Evolutionary conservation across 2,888 invertebrate genomes (phyloP).

Genomic region (Xestia c-nigrum): DNA sequence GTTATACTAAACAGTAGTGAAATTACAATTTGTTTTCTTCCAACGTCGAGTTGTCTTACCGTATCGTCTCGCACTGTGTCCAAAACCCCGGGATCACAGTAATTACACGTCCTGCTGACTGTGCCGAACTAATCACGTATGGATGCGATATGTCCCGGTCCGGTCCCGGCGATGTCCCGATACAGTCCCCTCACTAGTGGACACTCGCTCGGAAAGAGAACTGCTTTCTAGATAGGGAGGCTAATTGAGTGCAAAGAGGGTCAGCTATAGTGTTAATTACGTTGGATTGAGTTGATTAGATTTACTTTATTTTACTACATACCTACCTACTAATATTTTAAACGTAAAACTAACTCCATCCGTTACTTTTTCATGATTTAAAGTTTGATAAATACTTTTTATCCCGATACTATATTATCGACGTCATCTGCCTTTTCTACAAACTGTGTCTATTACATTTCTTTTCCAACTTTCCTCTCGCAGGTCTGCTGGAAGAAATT

Average conservation of each 20-base stretch:
- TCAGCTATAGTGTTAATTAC: constrained; percentile 14
- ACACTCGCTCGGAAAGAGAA: constrained; percentile 44
- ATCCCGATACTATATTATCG: not conserved
- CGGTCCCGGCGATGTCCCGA: constrained; percentile 37
- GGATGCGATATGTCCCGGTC: constrained; percentile 39
- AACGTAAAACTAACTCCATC: not conserved
- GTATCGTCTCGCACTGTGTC: constrained; percentile 8
- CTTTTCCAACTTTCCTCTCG: too few species aligned
- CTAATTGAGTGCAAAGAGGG: constrained; percentile 50
- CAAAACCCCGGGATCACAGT: constrained; percentile 33
- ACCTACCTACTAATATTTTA: too few species aligned
- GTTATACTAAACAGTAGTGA: not conserved
- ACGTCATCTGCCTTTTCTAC: too few species aligned
- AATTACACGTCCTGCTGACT: constrained; percentile 70
- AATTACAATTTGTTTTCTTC: not conserved
- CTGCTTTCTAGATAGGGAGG: constrained; percentile 10
- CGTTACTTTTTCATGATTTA: not conserved
- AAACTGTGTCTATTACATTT: too few species aligned
- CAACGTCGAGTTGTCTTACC: constrained; percentile 35
- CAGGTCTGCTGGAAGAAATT: too few species aligned
- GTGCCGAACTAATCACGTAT: constrained; percentile 56
- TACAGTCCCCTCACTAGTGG: constrained; percentile 50
- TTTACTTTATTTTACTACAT: not conserved
- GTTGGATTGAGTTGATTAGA: not conserved
- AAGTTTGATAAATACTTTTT: not conserved